Percentiles rank a stretch among this genome's conserved stretches.
Evolutionary conservation across 1,140 invertebrate species (phyloP).

Genomic region (Drosophila nannoptera): DNA sequence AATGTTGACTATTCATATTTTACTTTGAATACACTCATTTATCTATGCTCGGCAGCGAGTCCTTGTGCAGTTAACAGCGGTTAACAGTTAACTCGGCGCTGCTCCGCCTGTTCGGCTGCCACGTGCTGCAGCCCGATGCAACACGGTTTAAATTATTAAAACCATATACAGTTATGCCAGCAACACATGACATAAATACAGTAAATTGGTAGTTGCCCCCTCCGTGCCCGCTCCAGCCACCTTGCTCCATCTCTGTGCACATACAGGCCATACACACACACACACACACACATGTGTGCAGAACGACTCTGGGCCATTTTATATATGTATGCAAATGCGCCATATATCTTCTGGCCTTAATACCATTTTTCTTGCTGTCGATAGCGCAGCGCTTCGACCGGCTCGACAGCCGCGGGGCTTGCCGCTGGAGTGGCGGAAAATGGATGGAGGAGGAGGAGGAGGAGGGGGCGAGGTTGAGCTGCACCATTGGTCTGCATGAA

Average conservation of each 20-base stretch:
- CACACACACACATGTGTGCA: background rate
- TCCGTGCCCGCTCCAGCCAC: slow-evolving; percentile 30
- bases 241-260: background rate
- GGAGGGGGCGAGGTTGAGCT: background rate
- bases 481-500: slow-evolving; percentile 51
- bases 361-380: slow-evolving; percentile 69
- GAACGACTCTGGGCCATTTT: background rate
- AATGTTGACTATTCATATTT: slow-evolving; percentile 65
- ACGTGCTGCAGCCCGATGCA: slow-evolving; percentile 46
- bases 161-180: slow-evolving; percentile 32
- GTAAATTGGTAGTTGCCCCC: slow-evolving; percentile 56
- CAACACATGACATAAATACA: slow-evolving; percentile 54
- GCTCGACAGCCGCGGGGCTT: slow-evolving; percentile 10
- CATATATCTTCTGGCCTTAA: slow-evolving; percentile 72
- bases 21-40: slow-evolving; percentile 35
- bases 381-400: slow-evolving; percentile 19
- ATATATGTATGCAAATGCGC: slow-evolving; percentile 58
- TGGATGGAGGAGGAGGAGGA: no score
- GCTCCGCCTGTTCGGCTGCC: slow-evolving; percentile 25
- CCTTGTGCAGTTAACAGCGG: slow-evolving; percentile 13
- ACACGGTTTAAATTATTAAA: slow-evolving; percentile 68
- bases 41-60: slow-evolving; percentile 27
- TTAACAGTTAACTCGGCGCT: slow-evolving; percentile 22
- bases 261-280: slow-evolving; percentile 14
- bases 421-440: slow-evolving; percentile 10